A percentile compares a stretch with the other conserved stretches of the same genome.
Conservation (phyloP, 2,888 invertebrate genomes). For the Muschampia plurimacula region DNA sequence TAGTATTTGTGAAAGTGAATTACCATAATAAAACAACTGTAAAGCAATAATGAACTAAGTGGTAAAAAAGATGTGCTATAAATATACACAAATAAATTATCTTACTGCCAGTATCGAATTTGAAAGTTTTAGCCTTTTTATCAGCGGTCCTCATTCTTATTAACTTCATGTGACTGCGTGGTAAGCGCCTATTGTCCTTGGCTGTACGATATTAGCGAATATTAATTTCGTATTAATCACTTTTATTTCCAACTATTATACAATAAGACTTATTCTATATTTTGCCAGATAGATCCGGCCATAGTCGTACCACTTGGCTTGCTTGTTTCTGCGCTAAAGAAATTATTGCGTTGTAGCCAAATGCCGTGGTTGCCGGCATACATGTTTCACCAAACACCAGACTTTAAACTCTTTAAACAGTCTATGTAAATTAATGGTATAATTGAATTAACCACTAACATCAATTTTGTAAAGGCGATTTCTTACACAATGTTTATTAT, state of each 20-base stretch:
- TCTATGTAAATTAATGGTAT: no score
- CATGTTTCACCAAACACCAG: no score
- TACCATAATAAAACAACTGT: slow-evolving; percentile 53
- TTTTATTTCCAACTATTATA: background rate
- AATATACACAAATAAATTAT: slow-evolving; percentile 48
- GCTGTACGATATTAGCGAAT: slow-evolving; percentile 69
- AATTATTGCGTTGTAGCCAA: background rate
- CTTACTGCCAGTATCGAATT: slow-evolving; percentile 88
- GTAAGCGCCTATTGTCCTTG: slow-evolving; percentile 74
- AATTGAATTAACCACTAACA: no score
- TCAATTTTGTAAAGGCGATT: no score
- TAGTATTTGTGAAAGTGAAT: slow-evolving; percentile 36
- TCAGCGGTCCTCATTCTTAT: slow-evolving; percentile 87
- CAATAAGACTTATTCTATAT: background rate
- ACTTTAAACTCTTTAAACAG: no score
- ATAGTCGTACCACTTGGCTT: no score
- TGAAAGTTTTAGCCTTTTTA: slow-evolving; percentile 84
- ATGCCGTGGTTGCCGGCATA: no score
- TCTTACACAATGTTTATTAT: background rate
- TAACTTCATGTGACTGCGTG: slow-evolving; percentile 87
- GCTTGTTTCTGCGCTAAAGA: background rate
- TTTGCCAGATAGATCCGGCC: background rate
- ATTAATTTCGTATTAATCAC: slow-evolving; percentile 32
- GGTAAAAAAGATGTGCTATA: slow-evolving; percentile 56
- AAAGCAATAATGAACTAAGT: slow-evolving; percentile 64